A percentile compares a stretch with the other conserved stretches of the same genome.
Evolutionary conservation across 2,888 invertebrate genomes (phyloP).

Genomic region (Drosophila greeni): DNA sequence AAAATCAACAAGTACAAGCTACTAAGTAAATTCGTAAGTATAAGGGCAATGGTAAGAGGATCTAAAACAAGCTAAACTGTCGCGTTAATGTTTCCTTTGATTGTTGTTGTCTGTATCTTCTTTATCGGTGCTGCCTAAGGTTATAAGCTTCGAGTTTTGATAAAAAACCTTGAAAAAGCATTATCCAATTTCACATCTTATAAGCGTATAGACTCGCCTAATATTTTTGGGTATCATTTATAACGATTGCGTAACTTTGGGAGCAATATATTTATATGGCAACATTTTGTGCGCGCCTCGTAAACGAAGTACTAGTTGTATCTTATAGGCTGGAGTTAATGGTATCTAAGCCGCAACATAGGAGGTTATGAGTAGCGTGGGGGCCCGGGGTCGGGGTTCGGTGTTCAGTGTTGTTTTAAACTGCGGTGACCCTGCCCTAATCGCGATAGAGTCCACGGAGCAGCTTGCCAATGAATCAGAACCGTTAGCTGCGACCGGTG

Average conservation of each 20-base stretch:
- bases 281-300: conserved; percentile 68
- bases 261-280: conserved; percentile 60
- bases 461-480: conserved; percentile 77
- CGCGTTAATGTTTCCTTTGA: conserved; percentile 24
- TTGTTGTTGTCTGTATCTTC: conserved; percentile 8
- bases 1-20: conserved; percentile 54
- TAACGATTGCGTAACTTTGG: conserved; percentile 51
- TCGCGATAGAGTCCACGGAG: conserved; percentile 71
- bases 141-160: conserved; percentile 47
- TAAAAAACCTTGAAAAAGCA: conserved; percentile 69
- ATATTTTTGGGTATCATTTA: conserved; percentile 41
- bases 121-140: conserved; percentile 15
- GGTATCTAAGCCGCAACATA: conserved; percentile 40
- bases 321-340: conserved; percentile 35
- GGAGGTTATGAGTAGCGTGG: conserved; percentile 49
- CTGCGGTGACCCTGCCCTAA: conserved; percentile 20
- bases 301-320: conserved; percentile 54
- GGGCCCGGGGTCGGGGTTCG: not conserved
- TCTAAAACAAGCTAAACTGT: conserved; percentile 51
- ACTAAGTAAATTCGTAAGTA: conserved; percentile 61
- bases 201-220: conserved; percentile 45
- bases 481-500: conserved; percentile 77
- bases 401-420: not conserved
- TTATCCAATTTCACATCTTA: conserved; percentile 54
- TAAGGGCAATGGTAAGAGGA: conserved; percentile 48